Evolutionary conservation across 2,888 invertebrate genomes (phyloP), one percentile per base, ranked within the genome.

Genomic region (Diaperis boleti): DNA sequence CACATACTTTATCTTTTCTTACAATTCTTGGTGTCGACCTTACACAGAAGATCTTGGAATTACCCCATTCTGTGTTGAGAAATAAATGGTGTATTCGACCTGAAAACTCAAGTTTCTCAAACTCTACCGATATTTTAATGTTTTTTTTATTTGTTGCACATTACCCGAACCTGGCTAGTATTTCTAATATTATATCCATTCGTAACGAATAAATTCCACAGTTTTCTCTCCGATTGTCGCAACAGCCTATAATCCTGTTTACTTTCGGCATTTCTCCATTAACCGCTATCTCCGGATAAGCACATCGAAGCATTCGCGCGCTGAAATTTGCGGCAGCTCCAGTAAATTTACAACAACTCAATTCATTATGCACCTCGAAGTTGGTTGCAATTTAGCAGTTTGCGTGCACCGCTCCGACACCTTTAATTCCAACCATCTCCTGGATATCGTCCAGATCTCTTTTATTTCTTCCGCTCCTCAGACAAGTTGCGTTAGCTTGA

Each of bases 401-500:
- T 41, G 49, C 59, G 50, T 59, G 59, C 59, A 50, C 7, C 26
- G 35, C 10, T 20, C 47, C 35, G 29, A 47, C 47, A 47, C 59
- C 47, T 47, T 59, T 56, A 56, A 56, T 56, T 59, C 47, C 33
- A 37, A 39, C 64, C 50, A 62, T 50, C 55, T n/a, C n/a, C n/a
- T n/a, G n/a, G 59, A 41, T 62, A 67, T 62, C 50, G 44, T 37
- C 45, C 57, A 54, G 61, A 67, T 65, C 67, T 67, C 63, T 52
- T 52, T 65, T 61, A 65, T 57, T 65, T 67, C 67, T 65, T 67
- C 65, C 65, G 67, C 55, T 67, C 47, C 41, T 62, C 29, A 61
- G 67, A 63, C 67, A 57, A 52, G 44, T 41, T 57, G 44, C 44
- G 66, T 59, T 62, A 59, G 56, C 49, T 59, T 56, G 67, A 63